phyloP scores from a whole-genome alignment of 53 echinoderm and acorn worm genomes.

The Luidia sarsii region DNA sequence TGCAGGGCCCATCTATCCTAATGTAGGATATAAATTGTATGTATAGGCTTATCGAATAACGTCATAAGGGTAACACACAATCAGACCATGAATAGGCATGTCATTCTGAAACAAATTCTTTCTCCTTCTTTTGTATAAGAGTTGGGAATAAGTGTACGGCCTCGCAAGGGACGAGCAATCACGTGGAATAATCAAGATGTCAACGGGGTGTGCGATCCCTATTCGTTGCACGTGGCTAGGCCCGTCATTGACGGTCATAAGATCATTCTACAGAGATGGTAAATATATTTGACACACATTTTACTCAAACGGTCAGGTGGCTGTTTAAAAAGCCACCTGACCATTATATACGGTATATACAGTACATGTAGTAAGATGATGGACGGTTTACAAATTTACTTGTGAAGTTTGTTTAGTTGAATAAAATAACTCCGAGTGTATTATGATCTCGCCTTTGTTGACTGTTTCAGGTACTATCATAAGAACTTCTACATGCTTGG shows the following conservation, averaged over 20 bases:
- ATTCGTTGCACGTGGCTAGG: constrained; percentile 77
- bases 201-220: constrained; percentile 71
- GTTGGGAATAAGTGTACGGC: constrained; percentile 80
- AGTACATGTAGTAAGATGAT: too few relatives aligned
- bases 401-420: too few relatives aligned
- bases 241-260: constrained; percentile 86
- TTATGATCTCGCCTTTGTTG: not conserved
- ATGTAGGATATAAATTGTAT: too few relatives aligned
- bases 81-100: not conserved
- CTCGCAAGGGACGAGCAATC: constrained; percentile 79
- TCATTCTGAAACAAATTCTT: not conserved
- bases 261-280: constrained; percentile 94
- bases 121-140: constrained; percentile 50
- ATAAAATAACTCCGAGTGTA: too few relatives aligned
- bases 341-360: too few relatives aligned
- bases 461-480: constrained; percentile 81
- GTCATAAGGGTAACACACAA: too few relatives aligned
- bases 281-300: too few relatives aligned
- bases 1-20: too few relatives aligned
- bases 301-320: too few relatives aligned
- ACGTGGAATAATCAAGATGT: constrained; percentile 91
- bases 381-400: too few relatives aligned
- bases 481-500: constrained; percentile 81
- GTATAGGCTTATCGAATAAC: too few relatives aligned
- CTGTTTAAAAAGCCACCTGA: too few relatives aligned